Percentiles rank a stretch among this genome's conserved stretches.
Evolutionary conservation across 2,797 vertebrate species (phyloP).

Genomic region (Onychomys torridus): DNA sequence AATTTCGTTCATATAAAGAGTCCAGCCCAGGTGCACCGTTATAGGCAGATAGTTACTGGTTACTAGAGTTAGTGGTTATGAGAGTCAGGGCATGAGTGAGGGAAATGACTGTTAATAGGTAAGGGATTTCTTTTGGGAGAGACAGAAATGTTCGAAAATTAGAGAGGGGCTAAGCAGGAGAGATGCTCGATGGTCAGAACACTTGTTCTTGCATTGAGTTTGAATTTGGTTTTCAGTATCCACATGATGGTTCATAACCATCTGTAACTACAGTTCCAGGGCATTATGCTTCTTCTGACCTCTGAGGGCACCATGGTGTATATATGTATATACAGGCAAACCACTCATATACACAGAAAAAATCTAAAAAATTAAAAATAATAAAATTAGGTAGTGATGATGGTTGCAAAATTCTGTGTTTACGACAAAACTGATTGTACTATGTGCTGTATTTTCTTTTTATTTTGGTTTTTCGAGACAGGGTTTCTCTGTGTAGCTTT

Average conservation of each 20-base stretch:
- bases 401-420: slow-evolving; percentile 24
- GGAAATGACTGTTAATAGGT: slow-evolving; percentile 7
- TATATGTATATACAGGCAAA: background rate
- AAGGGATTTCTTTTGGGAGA: slow-evolving; percentile 40
- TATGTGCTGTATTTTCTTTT: background rate
- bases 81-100: background rate
- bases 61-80: background rate
- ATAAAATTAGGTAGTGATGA: background rate
- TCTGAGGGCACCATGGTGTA: background rate
- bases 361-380: background rate
- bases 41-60: background rate
- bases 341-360: background rate
- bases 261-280: background rate
- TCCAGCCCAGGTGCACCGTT: background rate
- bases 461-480: no score
- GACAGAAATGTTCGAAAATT: slow-evolving; percentile 58
- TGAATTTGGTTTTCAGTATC: background rate
- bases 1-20: background rate
- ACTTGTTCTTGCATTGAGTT: background rate
- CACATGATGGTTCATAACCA: background rate
- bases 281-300: background rate
- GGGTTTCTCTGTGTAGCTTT: no score
- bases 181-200: background rate
- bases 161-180: background rate
- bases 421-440: background rate